phyloP scores from a whole-genome alignment of 2,113 vertebrate genomes.

The Oenanthe melanoleuca region DNA sequence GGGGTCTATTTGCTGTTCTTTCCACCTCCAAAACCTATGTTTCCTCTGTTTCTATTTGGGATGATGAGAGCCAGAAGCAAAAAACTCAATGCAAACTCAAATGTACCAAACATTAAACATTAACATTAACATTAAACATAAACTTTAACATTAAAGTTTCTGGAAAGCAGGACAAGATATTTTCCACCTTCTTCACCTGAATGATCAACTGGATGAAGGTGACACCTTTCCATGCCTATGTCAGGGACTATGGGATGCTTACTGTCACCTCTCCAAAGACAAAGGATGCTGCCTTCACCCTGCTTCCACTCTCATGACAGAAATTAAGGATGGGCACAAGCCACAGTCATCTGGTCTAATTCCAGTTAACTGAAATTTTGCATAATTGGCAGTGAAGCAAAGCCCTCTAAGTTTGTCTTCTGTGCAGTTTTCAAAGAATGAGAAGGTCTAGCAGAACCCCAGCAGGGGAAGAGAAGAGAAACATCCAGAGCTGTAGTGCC shows the following conservation, averaged over 20 bases:
- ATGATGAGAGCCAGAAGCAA: neutral
- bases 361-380: neutral
- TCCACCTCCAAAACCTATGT: neutral
- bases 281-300: neutral
- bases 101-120: neutral
- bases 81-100: neutral
- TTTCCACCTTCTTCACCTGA: neutral
- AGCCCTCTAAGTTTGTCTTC: neutral
- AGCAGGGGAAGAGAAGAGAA: neutral
- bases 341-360: neutral
- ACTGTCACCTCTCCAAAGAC: neutral
- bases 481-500: neutral
- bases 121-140: neutral
- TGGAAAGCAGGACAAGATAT: neutral
- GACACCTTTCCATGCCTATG: neutral
- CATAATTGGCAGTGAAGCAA: neutral
- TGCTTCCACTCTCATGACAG: neutral
- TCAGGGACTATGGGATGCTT: neutral
- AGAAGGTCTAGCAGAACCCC: neutral
- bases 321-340: neutral
- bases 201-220: neutral
- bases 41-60: neutral
- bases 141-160: neutral
- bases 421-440: neutral
- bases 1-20: neutral